Percentiles rank a stretch among this genome's conserved stretches.
These are phyloP conservation scores for Sphinx pinastri DNA, from an alignment of 2,888 invertebrate genomes.

Conservation along the genomic window DNA sequence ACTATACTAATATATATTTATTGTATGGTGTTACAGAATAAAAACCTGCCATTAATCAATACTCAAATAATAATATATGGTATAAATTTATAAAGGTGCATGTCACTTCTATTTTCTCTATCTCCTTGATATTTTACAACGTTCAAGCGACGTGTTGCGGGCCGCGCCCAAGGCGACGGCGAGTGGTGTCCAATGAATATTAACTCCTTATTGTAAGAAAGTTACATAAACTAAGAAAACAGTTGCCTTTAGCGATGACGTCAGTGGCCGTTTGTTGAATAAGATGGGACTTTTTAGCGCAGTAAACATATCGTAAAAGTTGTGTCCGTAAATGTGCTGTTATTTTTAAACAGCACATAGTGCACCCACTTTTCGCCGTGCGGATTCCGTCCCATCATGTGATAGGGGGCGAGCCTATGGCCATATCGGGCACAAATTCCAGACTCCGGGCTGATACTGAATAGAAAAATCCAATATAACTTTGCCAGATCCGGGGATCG, in stretches of 20 bases:
- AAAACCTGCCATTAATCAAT: background rate
- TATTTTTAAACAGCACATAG: no score
- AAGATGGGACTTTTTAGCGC: background rate
- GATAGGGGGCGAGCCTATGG: no score
- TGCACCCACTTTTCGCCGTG: no score
- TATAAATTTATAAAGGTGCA: background rate
- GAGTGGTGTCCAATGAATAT: constrained; percentile 51
- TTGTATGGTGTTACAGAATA: no score
- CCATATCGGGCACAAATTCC: no score
- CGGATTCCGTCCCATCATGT: no score
- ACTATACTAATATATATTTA: no score
- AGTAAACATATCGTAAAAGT: background rate
- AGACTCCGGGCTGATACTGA: no score
- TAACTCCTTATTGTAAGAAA: constrained; percentile 37
- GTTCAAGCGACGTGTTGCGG: constrained; percentile 51
- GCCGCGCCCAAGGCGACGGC: constrained; percentile 64
- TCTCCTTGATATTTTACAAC: constrained; percentile 53
- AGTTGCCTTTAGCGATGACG: background rate
- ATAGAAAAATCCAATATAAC: no score
- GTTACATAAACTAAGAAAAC: constrained; percentile 23
- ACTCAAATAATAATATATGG: background rate
- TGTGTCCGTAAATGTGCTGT: no score
- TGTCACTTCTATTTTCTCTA: constrained; percentile 46
- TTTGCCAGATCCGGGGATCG: no score
- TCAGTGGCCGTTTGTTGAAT: background rate